A percentile compares a stretch with the other conserved stretches of the same genome.
Conservation (phyloP, 2,888 invertebrate species). For the Catocala fraxini region DNA sequence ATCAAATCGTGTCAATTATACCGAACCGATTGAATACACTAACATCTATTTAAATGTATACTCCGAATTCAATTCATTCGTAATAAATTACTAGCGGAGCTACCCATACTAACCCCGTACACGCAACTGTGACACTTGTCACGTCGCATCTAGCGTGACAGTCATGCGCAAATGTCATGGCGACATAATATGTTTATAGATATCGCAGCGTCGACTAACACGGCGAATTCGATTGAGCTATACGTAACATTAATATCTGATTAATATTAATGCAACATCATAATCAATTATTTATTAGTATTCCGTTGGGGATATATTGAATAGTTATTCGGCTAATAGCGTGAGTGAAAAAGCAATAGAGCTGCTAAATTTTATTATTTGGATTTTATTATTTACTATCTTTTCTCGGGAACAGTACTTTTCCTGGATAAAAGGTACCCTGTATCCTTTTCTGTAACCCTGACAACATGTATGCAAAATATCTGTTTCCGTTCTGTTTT, state of each 20-base stretch:
- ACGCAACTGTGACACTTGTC: constrained; percentile 4
- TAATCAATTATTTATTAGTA: constrained; percentile 8
- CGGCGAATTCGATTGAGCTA: background rate
- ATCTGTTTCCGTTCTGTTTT: no score
- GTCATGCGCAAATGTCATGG: background rate
- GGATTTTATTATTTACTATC: no score
- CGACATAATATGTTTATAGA: background rate
- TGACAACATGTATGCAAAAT: no score
- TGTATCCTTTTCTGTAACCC: no score
- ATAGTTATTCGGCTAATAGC: background rate
- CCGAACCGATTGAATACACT: no score
- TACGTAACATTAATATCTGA: constrained; percentile 1
- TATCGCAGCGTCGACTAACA: background rate
- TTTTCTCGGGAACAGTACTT: no score
- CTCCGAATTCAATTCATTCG: no score
- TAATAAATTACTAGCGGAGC: background rate
- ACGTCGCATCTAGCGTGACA: constrained; percentile 10
- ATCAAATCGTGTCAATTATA: no score
- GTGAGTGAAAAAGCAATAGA: no score
- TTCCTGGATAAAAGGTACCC: no score
- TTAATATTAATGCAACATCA: constrained; percentile 7
- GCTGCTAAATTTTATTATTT: no score
- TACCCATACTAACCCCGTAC: background rate
- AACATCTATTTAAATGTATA: no score
- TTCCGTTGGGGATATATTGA: background rate